A percentile compares a stretch with the other conserved stretches of the same genome.
Conservation (phyloP, 30 jellyfish, hydroid and myxozoan genomes). For the Turritopsis dohrnii region DNA sequence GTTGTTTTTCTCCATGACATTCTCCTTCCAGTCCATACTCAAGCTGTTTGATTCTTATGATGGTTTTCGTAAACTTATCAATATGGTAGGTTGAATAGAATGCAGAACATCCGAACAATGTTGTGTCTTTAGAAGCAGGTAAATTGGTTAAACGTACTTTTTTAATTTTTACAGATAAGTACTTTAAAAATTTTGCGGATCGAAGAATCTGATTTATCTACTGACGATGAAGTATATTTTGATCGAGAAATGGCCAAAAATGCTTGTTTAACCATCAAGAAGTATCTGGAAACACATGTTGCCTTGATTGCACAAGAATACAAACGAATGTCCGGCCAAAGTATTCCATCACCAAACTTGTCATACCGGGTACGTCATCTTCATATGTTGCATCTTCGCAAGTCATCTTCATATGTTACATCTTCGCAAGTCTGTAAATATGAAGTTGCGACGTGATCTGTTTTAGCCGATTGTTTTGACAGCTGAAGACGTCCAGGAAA, state of each 20-base stretch:
- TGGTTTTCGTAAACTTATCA: conserved; percentile 66
- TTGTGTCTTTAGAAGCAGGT: too few species aligned
- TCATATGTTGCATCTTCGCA: not conserved
- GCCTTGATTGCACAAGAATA: conserved; percentile 60
- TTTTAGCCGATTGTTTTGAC: conserved; percentile 1
- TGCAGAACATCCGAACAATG: not conserved
- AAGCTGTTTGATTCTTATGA: conserved; percentile 71
- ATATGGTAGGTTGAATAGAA: conserved; percentile 44
- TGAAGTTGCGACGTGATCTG: not conserved
- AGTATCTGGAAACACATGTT: conserved; percentile 59
- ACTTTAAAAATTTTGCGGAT: conserved; percentile 58
- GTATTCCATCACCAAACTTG: conserved; percentile 66
- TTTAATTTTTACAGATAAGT: conserved; percentile 40
- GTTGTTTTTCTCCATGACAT: conserved; percentile 60
- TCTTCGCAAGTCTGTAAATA: too few species aligned
- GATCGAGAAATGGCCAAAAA: conserved; percentile 69
- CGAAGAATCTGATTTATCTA: conserved; percentile 64
- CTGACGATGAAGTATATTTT: conserved; percentile 73
- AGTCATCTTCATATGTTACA: not conserved
- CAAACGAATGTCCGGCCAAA: conserved; percentile 34
- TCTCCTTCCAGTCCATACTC: conserved; percentile 61
- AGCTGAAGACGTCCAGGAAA: conserved; percentile 31
- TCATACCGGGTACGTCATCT: conserved; percentile 53
- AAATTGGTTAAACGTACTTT: not conserved
- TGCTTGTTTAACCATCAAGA: conserved; percentile 53